Base-by-base conservation (phyloP, 1,140 invertebrate genomes). In the Penaeus japonicus region DNA sequence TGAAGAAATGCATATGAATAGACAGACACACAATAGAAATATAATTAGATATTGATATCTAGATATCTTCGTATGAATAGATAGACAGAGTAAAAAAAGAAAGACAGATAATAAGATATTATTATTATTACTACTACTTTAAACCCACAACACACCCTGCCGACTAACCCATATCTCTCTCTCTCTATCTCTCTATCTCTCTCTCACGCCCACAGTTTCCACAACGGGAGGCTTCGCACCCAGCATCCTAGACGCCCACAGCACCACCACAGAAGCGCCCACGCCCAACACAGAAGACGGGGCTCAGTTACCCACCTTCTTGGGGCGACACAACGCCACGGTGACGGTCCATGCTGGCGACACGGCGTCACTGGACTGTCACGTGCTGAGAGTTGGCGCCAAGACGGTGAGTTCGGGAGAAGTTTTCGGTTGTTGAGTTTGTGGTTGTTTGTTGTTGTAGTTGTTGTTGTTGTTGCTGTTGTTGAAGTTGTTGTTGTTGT, bases 341-440 rank as follows among this genome's bases (percentile, higher is more conserved):
- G 79, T 83, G 39, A 75, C 39, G 22, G 79, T 87, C 24, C 86
- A 87, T 39, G 79, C 79, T 15, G 80, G 86, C 1, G 86, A 87
- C 59, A 87, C 86, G 55, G 86, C 86, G 22, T 35, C 86, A 27
- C 86, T 87, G 12, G 47, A 55, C 62, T 87, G 86, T 17, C 79
- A 83, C n/a, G 86, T 87, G 20, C 59, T 87, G 17, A 81, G 86
- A 20, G 59, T 87, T n/a, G 65, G 65, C 20, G 86, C 82, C 24
- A 87, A 87, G 32, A 82, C 86, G 79, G 86, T 87, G 39, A 53
- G 86, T 78, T n/a, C n/a, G n/a, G n/a, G n/a, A n/a, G n/a, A n/a
- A n/a, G n/a, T n/a, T n/a, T n/a, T n/a, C n/a, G n/a, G n/a, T n/a
- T n/a, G n/a, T n/a, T n/a, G n/a, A n/a, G n/a, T n/a, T n/a, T n/a